Conservation (phyloP, 2,797 vertebrate genomes). For the Periparus ater region DNA sequence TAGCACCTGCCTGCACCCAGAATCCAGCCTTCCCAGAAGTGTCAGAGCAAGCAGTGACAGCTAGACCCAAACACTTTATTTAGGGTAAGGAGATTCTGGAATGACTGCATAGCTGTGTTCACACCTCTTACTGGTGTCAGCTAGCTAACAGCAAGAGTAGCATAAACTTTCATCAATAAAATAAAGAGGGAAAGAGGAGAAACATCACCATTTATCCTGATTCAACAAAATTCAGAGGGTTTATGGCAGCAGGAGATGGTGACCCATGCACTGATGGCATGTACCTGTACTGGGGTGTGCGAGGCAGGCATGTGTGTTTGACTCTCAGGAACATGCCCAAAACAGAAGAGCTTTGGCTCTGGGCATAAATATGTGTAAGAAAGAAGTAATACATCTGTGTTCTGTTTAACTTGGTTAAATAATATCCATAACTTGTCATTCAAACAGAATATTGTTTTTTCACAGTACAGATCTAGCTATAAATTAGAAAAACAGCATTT, state of each 20-base stretch:
- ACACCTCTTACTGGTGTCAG: background rate
- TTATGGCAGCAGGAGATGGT: background rate
- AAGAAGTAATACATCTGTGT: background rate
- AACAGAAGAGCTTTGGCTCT: background rate
- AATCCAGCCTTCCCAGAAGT: background rate
- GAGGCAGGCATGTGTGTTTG: background rate
- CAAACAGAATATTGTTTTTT: background rate
- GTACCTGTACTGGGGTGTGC: accelerated
- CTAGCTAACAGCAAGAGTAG: background rate
- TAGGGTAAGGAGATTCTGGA: background rate
- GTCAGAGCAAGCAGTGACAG: background rate
- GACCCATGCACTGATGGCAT: no score
- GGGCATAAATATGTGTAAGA: background rate
- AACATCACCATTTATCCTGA: background rate
- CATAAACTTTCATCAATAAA: background rate
- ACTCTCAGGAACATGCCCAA: background rate
- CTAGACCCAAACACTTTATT: background rate
- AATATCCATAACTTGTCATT: background rate
- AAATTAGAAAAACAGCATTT: background rate
- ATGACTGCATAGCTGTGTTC: background rate
- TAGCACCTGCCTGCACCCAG: background rate
- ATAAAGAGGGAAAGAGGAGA: background rate
- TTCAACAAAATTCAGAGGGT: background rate
- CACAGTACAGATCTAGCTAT: background rate
- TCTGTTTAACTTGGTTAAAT: background rate